These are phyloP conservation scores for Aurelia sp. DNA, from an alignment of 30 jellyfish, hydroid and myxozoan genomes.

Conservation along the genomic window DNA sequence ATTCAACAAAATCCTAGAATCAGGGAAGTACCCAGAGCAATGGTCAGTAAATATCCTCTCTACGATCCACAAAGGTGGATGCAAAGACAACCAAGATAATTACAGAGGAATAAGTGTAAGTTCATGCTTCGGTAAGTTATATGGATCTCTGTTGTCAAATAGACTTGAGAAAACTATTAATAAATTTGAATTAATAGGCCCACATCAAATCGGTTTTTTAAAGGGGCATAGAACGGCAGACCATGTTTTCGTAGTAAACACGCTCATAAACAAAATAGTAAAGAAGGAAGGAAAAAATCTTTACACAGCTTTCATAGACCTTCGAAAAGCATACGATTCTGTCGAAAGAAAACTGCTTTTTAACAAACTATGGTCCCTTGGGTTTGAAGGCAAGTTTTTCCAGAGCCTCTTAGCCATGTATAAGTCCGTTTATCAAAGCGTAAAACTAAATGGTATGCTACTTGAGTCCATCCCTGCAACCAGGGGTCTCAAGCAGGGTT, in stretches of 20 bases:
- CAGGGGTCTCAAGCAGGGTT: conserved; percentile 22
- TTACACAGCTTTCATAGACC: no score
- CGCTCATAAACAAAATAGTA: no score
- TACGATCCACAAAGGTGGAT: background rate
- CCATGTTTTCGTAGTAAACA: no score
- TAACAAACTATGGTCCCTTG: no score
- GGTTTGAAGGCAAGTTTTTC: no score
- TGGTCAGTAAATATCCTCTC: conserved; percentile 14
- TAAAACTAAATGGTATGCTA: background rate
- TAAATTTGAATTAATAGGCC: background rate
- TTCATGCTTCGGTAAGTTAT: background rate
- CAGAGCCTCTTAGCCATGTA: background rate
- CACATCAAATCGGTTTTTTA: conserved; percentile 6
- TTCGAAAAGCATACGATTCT: no score
- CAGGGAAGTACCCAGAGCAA: conserved; percentile 13
- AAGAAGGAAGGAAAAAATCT: no score
- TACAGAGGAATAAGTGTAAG: conserved; percentile 26
- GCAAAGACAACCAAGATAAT: conserved; percentile 1
- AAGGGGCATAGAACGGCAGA: background rate
- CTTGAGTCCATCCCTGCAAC: background rate
- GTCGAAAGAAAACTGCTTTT: no score
- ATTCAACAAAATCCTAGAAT: background rate
- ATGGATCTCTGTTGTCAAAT: background rate
- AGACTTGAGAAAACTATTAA: conserved; percentile 2
- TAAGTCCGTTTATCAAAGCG: background rate